Evolutionary conservation across 2,888 invertebrate species (phyloP), one percentile per base, ranked within the genome.

Genomic region (Syrista parreyssii): DNA sequence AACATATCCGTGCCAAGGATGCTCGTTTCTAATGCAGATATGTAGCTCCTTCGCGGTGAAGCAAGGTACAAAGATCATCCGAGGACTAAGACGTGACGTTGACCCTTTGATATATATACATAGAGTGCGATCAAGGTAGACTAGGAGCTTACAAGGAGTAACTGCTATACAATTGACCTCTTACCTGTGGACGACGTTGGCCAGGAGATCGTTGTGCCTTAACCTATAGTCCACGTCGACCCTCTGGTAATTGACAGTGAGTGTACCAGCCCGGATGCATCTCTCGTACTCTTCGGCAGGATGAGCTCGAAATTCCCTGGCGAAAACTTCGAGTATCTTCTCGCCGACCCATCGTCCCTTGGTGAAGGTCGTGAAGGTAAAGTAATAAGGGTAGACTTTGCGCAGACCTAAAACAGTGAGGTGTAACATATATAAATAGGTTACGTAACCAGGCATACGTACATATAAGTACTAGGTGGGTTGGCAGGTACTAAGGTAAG

Each of bases 321-420:
- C 96, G 92, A 98, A 98, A 33, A 99, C 97, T 88, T 98, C 98
- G 83, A 97, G 93, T 84, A 99, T 96, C 90, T 96, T 96, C 92
- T 97, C 97, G 4, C 98, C 98, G 4, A 98, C 97, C 98, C 98
- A 99, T 87, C 98, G 94, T 12, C 98, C 98, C 93, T 99, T 99
- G 81, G 98, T 98, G 93, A 97, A 98, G 68, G 98, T 98, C 81
- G 97, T 97, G 92, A 98, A 99, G 80, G 97, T 98, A 93, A 98
- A 99, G 92, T 97, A 97, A 93, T 99, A 99, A 0, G 99, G 99
- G 91, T 98, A 98, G 3, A 99, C 98, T 93, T 99, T 98, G 85
- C 98, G 94, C 85, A 98, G 94, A 86, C 98, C 98, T 97, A 94
- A 33, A 93, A 92, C 81, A 84, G 80, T 84, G 80, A 83, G 73